Conservation (phyloP, 2,113 vertebrate genomes). For the Anhinga anhinga region DNA sequence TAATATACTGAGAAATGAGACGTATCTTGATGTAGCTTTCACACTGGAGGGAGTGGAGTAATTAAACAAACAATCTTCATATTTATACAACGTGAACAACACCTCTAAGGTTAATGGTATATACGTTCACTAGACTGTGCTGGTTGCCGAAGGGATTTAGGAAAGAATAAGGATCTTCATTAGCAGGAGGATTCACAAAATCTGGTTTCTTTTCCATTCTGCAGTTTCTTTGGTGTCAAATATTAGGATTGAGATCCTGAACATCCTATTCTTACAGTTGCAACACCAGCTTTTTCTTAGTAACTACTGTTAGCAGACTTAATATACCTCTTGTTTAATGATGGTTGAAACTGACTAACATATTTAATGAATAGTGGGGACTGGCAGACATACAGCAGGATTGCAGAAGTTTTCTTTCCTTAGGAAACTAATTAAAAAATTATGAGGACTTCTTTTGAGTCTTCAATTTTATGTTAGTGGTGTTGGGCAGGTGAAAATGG, state of each 20-base stretch:
- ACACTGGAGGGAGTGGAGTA: neutral
- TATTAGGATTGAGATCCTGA: neutral
- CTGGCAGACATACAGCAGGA: neutral
- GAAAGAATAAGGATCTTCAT: neutral
- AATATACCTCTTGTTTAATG: neutral
- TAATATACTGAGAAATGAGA: neutral
- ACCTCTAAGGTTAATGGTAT: neutral
- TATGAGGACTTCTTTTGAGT: neutral
- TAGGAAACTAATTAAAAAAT: neutral
- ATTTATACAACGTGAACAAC: neutral
- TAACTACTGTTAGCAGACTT: neutral
- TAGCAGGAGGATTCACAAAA: neutral
- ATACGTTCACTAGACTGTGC: neutral
- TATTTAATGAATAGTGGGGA: neutral
- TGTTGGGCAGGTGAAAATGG: neutral
- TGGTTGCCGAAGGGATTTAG: neutral
- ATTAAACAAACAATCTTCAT: neutral
- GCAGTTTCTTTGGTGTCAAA: neutral
- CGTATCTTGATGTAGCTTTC: neutral
- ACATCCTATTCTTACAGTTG: neutral
- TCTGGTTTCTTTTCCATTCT: neutral
- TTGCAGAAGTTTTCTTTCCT: neutral
- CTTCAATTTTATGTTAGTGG: neutral
- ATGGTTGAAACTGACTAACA: neutral
- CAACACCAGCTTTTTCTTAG: neutral